Percentiles rank a stretch among this genome's conserved stretches.
Evolutionary conservation across 2,797 vertebrate genomes (phyloP).

Genomic region (Cryptoblepharus egeriae): DNA sequence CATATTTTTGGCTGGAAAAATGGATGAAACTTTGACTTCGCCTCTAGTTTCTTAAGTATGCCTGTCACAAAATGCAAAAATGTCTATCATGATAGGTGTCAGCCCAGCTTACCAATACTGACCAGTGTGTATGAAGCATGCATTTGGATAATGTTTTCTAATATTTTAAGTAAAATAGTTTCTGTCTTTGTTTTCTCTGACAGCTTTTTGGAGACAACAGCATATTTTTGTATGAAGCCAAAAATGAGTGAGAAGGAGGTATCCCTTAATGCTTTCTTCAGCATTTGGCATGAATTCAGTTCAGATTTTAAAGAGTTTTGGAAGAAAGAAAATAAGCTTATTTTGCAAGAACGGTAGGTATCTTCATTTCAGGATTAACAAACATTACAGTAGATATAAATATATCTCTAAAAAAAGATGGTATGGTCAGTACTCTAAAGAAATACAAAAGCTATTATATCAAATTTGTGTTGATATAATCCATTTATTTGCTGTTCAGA

Average conservation of each 20-base stretch:
- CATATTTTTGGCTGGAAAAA: slow-evolving; percentile 32
- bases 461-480: background rate
- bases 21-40: slow-evolving; percentile 23
- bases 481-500: no score
- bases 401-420: no score
- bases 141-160: slow-evolving; percentile 32
- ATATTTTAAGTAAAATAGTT: slow-evolving; percentile 55
- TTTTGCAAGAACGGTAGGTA: slow-evolving; percentile 91
- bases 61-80: background rate
- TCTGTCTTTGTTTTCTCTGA: slow-evolving; percentile 63
- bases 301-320: slow-evolving; percentile 96
- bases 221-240: slow-evolving; percentile 92
- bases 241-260: slow-evolving; percentile 96
- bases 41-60: background rate
- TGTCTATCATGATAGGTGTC: slow-evolving; percentile 15
- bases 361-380: slow-evolving; percentile 68
- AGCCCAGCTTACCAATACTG: slow-evolving; percentile 7
- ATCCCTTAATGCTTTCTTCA: slow-evolving; percentile 91
- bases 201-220: slow-evolving; percentile 92
- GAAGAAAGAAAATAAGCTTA: slow-evolving; percentile 96
- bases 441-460: background rate
- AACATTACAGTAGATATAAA: background rate
- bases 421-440: background rate
- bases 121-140: slow-evolving; percentile 40
- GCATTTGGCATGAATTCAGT: slow-evolving; percentile 96